Percentiles rank a stretch among this genome's conserved stretches.
phyloP scores from a whole-genome alignment of 1,140 invertebrate genomes.

The Druon quercuslanigerum region DNA sequence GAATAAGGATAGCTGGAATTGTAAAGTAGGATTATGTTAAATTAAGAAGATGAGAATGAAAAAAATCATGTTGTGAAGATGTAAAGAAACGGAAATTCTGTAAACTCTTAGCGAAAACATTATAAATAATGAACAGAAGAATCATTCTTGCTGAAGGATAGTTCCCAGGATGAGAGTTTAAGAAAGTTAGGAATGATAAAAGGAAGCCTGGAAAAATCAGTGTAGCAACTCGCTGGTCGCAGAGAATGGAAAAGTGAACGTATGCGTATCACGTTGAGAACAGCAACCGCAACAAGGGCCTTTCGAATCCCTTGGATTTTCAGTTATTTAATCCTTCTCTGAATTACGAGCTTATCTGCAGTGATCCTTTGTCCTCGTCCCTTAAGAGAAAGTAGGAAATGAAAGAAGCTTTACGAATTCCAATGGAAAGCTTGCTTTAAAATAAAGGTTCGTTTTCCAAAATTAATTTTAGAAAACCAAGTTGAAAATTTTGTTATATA shows the following conservation, averaged over 20 bases:
- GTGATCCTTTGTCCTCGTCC: constrained; percentile 8
- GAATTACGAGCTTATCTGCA: constrained; percentile 21
- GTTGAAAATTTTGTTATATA: too few relatives aligned
- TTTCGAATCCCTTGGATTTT: constrained; percentile 24
- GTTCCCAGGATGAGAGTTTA: background rate
- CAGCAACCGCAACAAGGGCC: background rate
- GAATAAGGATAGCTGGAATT: too few relatives aligned
- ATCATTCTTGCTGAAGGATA: constrained; percentile 8
- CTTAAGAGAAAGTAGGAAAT: background rate
- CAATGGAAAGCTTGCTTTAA: background rate
- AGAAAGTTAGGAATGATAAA: constrained; percentile 26
- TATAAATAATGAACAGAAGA: too few relatives aligned
- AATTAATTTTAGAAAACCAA: too few relatives aligned
- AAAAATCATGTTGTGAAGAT: too few relatives aligned
- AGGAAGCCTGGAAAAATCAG: constrained; percentile 23
- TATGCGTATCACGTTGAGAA: background rate
- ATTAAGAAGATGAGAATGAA: too few relatives aligned
- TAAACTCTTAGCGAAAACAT: too few relatives aligned
- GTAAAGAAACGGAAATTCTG: too few relatives aligned
- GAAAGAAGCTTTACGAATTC: background rate
- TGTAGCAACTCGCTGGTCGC: background rate
- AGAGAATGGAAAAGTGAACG: background rate
- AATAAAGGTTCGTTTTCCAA: too few relatives aligned
- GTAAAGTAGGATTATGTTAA: too few relatives aligned
- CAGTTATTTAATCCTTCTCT: constrained; percentile 25